phyloP scores from a whole-genome alignment of 2,888 invertebrate genomes.

The Dysmachus trigonus region DNA sequence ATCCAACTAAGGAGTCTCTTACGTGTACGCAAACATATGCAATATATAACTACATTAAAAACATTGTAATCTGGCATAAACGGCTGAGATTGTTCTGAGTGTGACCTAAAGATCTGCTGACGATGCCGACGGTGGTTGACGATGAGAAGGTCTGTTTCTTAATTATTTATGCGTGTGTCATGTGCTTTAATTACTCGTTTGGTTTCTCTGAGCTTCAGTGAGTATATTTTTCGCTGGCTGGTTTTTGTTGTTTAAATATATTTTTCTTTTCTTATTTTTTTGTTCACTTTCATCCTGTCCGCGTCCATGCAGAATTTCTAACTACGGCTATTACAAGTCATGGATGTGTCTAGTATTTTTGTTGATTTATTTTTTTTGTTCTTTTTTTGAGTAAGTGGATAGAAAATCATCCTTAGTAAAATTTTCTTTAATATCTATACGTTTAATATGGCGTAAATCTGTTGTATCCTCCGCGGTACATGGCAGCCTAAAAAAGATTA shows the following conservation, averaged over 20 bases:
- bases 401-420: conserved; percentile 29
- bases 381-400: conserved; percentile 32
- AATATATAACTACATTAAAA: conserved; percentile 21
- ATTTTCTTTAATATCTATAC: conserved; percentile 47
- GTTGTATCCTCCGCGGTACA: conserved; percentile 94
- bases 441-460: conserved; percentile 91
- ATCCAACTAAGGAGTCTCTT: conserved; percentile 21
- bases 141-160: background rate
- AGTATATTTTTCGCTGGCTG: background rate
- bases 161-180: conserved; percentile 3
- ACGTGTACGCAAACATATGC: conserved; percentile 3
- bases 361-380: background rate
- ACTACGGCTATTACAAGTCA: conserved; percentile 36
- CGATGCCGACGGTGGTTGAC: conserved; percentile 4
- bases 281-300: background rate
- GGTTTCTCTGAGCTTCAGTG: background rate
- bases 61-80: conserved; percentile 12
- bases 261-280: no score
- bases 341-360: conserved; percentile 35
- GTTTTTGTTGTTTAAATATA: background rate
- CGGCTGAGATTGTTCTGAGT: conserved; percentile 12
- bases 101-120: background rate
- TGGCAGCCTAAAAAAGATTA: conserved; percentile 77
- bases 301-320: conserved; percentile 38
- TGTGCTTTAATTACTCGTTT: background rate